A percentile compares a stretch with the other conserved stretches of the same genome.
Conservation (phyloP, 1,140 invertebrate genomes). For the Dysdera silvatica region DNA sequence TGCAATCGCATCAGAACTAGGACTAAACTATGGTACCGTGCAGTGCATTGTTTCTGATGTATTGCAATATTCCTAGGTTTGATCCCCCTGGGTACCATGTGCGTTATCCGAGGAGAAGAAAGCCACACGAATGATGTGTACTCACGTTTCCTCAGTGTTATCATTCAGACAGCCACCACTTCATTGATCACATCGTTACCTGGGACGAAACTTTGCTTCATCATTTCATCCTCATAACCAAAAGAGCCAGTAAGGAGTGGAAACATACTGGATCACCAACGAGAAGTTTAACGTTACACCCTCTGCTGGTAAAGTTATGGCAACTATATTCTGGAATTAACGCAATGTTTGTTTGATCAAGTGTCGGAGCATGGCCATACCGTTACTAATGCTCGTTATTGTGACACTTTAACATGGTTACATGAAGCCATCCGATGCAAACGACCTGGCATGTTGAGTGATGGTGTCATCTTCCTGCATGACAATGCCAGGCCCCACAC, state of each 20-base stretch:
- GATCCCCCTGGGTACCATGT: neutral
- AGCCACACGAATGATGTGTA: neutral
- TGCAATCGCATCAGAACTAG: no score
- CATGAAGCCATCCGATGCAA: slow-evolving; percentile 4
- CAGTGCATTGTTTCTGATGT: no score
- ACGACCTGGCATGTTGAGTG: slow-evolving; percentile 25
- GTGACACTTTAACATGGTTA: neutral
- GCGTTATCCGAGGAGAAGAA: neutral
- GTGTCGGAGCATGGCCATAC: neutral
- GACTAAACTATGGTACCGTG: no score
- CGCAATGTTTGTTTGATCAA: neutral
- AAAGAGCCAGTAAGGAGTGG: neutral
- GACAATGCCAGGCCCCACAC: slow-evolving; percentile 41
- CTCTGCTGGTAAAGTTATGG: neutral
- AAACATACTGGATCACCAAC: neutral
- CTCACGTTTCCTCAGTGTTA: neutral
- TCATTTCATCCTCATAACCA: neutral
- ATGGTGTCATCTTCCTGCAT: slow-evolving; percentile 35
- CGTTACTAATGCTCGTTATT: neutral
- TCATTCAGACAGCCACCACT: neutral
- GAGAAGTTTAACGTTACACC: neutral
- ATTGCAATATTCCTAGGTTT: no score
- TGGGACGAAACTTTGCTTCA: neutral
- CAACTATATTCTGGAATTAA: neutral
- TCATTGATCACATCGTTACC: neutral